Percentiles rank a stretch among this genome's conserved stretches.
These are phyloP conservation scores for Aurelia sp. DNA, from an alignment of 30 jellyfish, hydroid and myxozoan species.

Conservation along the genomic window DNA sequence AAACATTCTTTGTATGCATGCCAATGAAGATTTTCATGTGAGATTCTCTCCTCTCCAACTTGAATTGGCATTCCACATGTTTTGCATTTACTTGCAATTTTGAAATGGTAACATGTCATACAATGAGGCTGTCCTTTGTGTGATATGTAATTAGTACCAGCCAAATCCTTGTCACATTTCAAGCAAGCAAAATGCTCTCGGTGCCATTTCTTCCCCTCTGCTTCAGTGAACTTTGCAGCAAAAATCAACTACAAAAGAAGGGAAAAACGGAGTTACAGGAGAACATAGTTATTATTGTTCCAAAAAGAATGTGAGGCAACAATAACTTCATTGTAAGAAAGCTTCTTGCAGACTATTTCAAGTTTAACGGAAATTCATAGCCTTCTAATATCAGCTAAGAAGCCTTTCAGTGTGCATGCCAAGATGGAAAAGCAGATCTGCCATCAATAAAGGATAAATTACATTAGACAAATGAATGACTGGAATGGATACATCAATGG, in stretches of 20 bases:
- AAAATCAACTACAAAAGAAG: constrained; percentile 68
- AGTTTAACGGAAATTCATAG: no score
- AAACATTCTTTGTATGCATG: constrained; percentile 80
- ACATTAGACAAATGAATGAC: no score
- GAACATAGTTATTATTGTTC: no score
- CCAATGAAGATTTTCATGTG: constrained; percentile 71
- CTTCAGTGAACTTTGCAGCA: constrained; percentile 79
- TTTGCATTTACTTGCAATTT: constrained; percentile 70
- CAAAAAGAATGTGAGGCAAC: no score
- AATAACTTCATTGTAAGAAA: no score
- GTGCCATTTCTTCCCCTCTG: constrained; percentile 91
- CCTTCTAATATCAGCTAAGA: no score
- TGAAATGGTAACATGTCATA: constrained; percentile 74
- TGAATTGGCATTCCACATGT: constrained; percentile 77
- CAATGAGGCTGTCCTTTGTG: constrained; percentile 81
- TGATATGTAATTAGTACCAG: constrained; percentile 65
- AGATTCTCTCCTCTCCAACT: constrained; percentile 72
- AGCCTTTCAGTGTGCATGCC: no score
- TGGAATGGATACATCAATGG: no score
- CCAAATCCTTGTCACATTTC: constrained; percentile 80
- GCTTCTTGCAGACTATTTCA: no score
- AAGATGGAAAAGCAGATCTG: no score
- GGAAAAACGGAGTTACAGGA: neutral
- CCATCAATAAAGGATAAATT: no score
- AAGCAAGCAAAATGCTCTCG: constrained; percentile 82